Percentiles rank a stretch among this genome's conserved stretches.
Evolutionary conservation across 2,888 invertebrate genomes (phyloP).

Genomic region (Lasioglossum pauxillum): DNA sequence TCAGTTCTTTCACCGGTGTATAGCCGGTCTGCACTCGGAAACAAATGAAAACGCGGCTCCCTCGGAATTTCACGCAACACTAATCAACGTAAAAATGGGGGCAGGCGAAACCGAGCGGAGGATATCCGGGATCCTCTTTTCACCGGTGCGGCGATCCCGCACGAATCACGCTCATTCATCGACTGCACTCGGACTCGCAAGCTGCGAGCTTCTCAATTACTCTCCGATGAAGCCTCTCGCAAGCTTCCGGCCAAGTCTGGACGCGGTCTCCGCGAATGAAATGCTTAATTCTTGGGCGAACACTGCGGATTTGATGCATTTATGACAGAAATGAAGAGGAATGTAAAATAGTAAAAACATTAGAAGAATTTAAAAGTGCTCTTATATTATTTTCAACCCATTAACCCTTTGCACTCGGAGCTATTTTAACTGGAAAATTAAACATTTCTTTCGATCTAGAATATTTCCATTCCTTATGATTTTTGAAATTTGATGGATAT

Average conservation of each 20-base stretch:
- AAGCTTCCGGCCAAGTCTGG: not conserved
- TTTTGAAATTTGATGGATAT: too few relatives aligned
- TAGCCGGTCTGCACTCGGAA: not conserved
- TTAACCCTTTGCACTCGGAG: too few relatives aligned
- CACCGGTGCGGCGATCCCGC: not conserved
- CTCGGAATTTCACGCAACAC: not conserved
- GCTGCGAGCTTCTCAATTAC: slow-evolving; percentile 51
- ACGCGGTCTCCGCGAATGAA: not conserved
- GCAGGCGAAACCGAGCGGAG: not conserved
- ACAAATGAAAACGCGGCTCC: not conserved
- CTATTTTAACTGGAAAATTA: too few relatives aligned
- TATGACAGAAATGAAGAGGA: too few relatives aligned
- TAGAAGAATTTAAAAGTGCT: too few relatives aligned
- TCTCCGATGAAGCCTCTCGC: slow-evolving; percentile 23
- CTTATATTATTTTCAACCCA: too few relatives aligned
- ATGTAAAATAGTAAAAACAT: too few relatives aligned
- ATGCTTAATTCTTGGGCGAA: not conserved
- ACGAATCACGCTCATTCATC: slow-evolving; percentile 30
- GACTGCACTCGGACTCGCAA: slow-evolving; percentile 20
- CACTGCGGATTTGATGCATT: too few relatives aligned
- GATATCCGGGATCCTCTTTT: slow-evolving; percentile 13
- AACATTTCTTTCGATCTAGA: too few relatives aligned
- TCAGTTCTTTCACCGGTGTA: not conserved
- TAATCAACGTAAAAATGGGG: not conserved
- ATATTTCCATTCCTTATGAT: too few relatives aligned